phyloP scores from a whole-genome alignment of 2,797 vertebrate species.

The Pteronotus mesoamericanus region DNA sequence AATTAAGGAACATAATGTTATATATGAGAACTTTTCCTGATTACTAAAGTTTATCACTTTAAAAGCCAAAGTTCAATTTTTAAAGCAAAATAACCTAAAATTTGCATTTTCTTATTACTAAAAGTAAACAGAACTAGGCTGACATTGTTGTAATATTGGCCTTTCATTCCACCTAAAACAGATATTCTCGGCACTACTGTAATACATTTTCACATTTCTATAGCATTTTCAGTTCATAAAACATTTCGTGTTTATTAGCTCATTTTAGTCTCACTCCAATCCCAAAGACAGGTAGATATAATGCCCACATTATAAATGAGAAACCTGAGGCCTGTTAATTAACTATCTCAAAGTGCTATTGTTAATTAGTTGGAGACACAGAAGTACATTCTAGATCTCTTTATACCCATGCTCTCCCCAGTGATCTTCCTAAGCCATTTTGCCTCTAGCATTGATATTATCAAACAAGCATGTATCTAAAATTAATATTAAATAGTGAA shows the following conservation, averaged over 20 bases:
- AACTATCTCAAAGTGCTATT: neutral
- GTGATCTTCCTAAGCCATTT: neutral
- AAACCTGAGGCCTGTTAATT: neutral
- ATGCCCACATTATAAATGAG: slow-evolving; percentile 18
- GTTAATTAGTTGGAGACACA: neutral
- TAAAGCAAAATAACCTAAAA: neutral
- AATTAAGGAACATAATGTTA: slow-evolving; percentile 6
- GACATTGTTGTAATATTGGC: neutral
- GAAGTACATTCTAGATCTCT: neutral
- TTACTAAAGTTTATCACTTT: neutral
- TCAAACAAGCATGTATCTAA: neutral
- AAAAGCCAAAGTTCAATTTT: neutral
- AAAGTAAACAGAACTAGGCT: neutral
- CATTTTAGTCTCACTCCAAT: neutral
- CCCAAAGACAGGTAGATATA: neutral
- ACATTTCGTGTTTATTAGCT: neutral
- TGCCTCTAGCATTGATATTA: neutral
- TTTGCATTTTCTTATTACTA: neutral
- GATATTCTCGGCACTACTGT: neutral
- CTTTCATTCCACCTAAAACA: neutral
- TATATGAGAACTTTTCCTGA: neutral
- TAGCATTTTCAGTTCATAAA: slow-evolving; percentile 12
- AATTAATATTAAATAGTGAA: slow-evolving; percentile 33
- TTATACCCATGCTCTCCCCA: neutral
- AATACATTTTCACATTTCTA: slow-evolving; percentile 4